Evolutionary conservation across 2,888 invertebrate genomes (phyloP).

Genomic region (Thecophora atra): DNA sequence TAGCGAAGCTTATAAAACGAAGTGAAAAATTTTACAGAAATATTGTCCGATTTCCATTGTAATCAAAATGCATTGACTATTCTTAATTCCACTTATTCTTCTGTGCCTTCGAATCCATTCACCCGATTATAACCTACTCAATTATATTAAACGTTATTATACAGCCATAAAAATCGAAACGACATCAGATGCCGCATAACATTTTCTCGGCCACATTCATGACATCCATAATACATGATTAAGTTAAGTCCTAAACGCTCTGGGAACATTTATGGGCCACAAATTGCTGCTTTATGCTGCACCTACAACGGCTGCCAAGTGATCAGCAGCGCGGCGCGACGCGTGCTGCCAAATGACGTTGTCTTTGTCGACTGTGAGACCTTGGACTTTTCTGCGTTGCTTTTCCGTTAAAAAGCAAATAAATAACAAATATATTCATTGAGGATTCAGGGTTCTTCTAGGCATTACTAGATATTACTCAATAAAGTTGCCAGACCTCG

Average conservation of each 20-base stretch:
- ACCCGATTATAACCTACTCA: not conserved
- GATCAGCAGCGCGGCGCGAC: not conserved
- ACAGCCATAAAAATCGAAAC: constrained; percentile 21
- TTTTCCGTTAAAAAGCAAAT: not conserved
- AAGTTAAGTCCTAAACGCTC: constrained; percentile 40
- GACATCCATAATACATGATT: constrained; percentile 42
- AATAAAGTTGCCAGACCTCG: not conserved
- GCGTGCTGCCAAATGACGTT: not conserved
- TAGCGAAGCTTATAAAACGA: too few relatives aligned
- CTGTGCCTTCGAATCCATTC: too few relatives aligned
- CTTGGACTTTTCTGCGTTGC: not conserved
- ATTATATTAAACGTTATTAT: constrained; percentile 12
- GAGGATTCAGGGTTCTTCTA: not conserved
- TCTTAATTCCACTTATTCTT: too few relatives aligned
- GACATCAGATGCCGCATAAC: not conserved
- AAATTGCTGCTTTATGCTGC: constrained; percentile 51
- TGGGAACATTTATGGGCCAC: constrained; percentile 55
- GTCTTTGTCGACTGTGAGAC: not conserved
- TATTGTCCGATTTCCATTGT: too few relatives aligned
- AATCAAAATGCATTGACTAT: too few relatives aligned
- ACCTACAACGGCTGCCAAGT: constrained; percentile 30
- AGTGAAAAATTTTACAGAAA: too few relatives aligned
- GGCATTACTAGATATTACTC: not conserved
- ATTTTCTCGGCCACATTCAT: constrained; percentile 36
- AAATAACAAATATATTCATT: not conserved